A percentile compares a stretch with the other conserved stretches of the same genome.
These are phyloP conservation scores for Anoura caudifer DNA, from an alignment of 2,113 vertebrate species.

Conservation along the genomic window DNA sequence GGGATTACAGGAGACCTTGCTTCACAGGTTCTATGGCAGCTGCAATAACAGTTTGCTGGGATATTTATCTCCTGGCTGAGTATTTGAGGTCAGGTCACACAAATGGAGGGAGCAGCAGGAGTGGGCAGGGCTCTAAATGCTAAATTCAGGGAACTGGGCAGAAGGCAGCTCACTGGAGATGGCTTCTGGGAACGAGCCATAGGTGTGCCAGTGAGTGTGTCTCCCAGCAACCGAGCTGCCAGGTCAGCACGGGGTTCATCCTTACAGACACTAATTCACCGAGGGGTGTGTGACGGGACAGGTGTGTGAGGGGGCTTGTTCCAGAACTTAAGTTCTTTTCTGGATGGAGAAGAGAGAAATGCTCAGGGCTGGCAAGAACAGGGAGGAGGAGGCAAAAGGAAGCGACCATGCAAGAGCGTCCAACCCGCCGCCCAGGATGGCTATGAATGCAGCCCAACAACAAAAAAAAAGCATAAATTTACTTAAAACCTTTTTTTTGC, in stretches of 20 bases:
- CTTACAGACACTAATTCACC: background rate
- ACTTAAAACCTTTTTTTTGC: no score
- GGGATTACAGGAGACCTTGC: background rate
- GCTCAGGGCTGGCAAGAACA: background rate
- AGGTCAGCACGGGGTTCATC: background rate
- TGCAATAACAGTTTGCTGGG: background rate
- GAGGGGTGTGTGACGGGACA: background rate
- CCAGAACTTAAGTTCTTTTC: background rate
- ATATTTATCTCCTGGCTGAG: background rate
- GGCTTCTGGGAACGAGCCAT: background rate
- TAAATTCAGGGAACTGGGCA: background rate
- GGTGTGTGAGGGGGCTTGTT: background rate
- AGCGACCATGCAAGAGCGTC: accelerated
- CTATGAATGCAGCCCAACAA: no score
- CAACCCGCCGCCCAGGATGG: no score
- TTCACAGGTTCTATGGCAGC: background rate
- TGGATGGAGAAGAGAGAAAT: background rate
- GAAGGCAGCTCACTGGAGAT: background rate
- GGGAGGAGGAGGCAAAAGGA: background rate
- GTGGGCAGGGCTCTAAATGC: background rate
- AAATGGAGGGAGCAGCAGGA: background rate
- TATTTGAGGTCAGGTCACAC: background rate
- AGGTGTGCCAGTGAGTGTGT: accelerated
- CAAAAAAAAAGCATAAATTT: no score
- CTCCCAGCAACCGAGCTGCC: accelerated